Evolutionary conservation across 2,888 invertebrate species (phyloP).

Genomic region (Papilio elwesi): DNA sequence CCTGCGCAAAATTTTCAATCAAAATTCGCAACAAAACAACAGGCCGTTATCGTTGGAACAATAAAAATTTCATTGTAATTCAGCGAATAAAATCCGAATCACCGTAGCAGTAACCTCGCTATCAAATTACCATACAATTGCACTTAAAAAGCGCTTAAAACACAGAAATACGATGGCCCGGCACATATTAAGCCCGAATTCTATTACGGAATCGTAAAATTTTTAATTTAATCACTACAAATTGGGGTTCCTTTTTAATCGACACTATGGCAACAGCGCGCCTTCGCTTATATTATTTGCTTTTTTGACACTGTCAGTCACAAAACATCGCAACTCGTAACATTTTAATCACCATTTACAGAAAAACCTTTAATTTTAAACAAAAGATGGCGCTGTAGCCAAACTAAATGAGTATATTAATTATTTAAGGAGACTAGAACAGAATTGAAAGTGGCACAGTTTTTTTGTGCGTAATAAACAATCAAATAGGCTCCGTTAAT

Average conservation of each 20-base stretch:
- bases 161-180: slow-evolving; percentile 39
- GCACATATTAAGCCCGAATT: slow-evolving; percentile 43
- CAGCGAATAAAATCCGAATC: slow-evolving; percentile 40
- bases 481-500: too few relatives aligned
- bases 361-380: too few relatives aligned
- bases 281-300: background rate
- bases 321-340: background rate
- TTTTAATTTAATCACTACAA: slow-evolving; percentile 45
- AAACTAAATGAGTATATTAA: too few relatives aligned
- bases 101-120: slow-evolving; percentile 40
- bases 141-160: slow-evolving; percentile 41
- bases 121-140: slow-evolving; percentile 46
- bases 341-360: background rate
- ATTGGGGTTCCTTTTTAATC: slow-evolving; percentile 31
- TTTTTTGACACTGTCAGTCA: background rate
- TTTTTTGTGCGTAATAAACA: too few relatives aligned
- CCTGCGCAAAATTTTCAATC: slow-evolving; percentile 26
- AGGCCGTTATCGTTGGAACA: slow-evolving; percentile 23
- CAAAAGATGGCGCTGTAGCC: too few relatives aligned
- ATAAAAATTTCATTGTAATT: slow-evolving; percentile 44
- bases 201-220: slow-evolving; percentile 48
- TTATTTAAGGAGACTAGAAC: too few relatives aligned
- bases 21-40: slow-evolving; percentile 33
- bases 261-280: slow-evolving; percentile 4
- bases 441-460: too few relatives aligned